phyloP scores from a whole-genome alignment of 2,888 invertebrate species.

The Ditula angustiorana region DNA sequence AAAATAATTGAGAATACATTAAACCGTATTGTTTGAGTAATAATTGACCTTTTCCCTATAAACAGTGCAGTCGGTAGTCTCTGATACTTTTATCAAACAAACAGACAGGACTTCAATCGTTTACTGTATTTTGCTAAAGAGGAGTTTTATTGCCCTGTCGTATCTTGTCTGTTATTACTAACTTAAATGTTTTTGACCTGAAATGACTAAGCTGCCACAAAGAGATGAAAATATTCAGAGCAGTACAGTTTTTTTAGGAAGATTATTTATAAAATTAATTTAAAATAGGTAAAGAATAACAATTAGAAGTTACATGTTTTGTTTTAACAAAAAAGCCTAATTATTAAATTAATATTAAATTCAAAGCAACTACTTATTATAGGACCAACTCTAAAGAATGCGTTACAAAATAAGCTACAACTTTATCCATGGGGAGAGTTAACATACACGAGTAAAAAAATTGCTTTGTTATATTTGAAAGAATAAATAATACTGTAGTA shows the following conservation, averaged over 20 bases:
- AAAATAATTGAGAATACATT: constrained; percentile 18
- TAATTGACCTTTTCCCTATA: constrained; percentile 12
- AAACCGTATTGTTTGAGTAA: constrained; percentile 17
- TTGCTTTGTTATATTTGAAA: neutral
- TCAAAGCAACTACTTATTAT: too few species aligned
- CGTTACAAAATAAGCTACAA: too few species aligned
- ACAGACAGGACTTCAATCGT: neutral
- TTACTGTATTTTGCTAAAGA: neutral
- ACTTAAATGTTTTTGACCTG: constrained; percentile 16
- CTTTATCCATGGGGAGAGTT: neutral
- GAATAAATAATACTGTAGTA: neutral
- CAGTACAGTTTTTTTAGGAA: neutral
- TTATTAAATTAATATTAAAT: too few species aligned
- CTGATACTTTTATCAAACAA: neutral
- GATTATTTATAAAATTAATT: neutral
- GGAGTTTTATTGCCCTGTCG: neutral
- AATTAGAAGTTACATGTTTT: too few species aligned
- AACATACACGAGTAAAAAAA: neutral
- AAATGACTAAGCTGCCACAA: constrained; percentile 20
- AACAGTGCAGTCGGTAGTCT: neutral
- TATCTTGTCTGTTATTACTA: constrained; percentile 23
- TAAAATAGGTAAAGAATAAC: too few species aligned
- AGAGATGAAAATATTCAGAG: constrained; percentile 14
- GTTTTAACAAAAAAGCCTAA: too few species aligned
- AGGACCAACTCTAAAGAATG: neutral